Evolutionary conservation across 2,797 vertebrate genomes (phyloP).

Genomic region (Meriones psammophilus): DNA sequence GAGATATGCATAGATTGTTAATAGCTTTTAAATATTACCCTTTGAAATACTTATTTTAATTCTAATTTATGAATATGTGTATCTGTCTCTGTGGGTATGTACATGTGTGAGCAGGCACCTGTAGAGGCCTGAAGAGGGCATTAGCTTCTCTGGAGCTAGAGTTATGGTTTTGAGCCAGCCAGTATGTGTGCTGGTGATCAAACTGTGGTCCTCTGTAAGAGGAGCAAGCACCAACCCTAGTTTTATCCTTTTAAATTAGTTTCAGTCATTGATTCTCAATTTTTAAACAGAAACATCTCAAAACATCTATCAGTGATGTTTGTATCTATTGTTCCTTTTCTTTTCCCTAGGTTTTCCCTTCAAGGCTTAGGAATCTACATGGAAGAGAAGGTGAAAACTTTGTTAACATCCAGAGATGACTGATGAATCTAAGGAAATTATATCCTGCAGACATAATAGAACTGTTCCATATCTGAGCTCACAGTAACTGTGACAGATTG

Average conservation of each 20-base stretch:
- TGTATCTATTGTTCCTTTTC: too few species aligned
- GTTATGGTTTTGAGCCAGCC: not conserved
- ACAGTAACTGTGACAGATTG: not conserved
- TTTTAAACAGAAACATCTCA: not conserved
- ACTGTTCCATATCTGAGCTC: not conserved
- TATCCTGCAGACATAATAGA: not conserved
- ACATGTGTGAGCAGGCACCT: not conserved
- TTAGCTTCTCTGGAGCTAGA: not conserved
- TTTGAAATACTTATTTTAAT: not conserved
- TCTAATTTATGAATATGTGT: not conserved
- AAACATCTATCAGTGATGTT: not conserved
- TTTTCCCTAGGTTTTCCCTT: not conserved
- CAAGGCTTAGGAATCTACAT: too few species aligned
- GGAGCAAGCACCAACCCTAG: not conserved
- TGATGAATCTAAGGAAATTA: not conserved
- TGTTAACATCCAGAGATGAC: not conserved
- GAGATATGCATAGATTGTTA: not conserved
- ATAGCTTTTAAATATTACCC: not conserved
- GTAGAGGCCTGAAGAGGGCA: not conserved
- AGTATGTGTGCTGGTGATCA: not conserved
- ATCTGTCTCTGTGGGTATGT: not conserved
- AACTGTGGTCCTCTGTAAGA: not conserved
- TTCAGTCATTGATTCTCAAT: slow-evolving; percentile 43
- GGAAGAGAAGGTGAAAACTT: not conserved
- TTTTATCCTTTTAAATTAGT: not conserved